phyloP scores from a whole-genome alignment of 2,888 invertebrate genomes.

The Chorisops tibialis region DNA sequence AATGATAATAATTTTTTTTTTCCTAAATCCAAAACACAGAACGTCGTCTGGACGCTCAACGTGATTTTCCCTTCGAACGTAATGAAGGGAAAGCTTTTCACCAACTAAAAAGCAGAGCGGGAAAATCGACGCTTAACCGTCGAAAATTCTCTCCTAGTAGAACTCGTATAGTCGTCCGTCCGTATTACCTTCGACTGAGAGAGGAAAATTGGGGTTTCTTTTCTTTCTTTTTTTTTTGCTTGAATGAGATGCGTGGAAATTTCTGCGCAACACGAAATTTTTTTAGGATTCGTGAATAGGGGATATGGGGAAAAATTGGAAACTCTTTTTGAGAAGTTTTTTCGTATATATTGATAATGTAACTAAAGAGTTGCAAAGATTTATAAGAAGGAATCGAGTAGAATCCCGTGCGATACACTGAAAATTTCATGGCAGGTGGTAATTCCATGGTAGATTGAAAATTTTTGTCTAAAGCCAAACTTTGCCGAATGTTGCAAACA shows the following conservation, averaged over 20 bases:
- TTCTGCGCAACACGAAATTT: slow-evolving; percentile 20
- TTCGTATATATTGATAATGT: too few relatives aligned
- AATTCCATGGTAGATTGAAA: too few relatives aligned
- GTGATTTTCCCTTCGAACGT: slow-evolving; percentile 29
- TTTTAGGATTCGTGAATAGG: too few relatives aligned
- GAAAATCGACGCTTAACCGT: slow-evolving; percentile 26
- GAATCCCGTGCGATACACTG: too few relatives aligned
- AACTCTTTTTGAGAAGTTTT: too few relatives aligned
- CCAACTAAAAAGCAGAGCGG: slow-evolving; percentile 29
- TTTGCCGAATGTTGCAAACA: too few relatives aligned
- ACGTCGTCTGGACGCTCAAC: slow-evolving; percentile 11
- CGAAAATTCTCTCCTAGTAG: slow-evolving; percentile 26
- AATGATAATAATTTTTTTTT: not conserved
- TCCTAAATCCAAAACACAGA: slow-evolving; percentile 11
- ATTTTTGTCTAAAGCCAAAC: too few relatives aligned
- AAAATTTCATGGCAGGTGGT: too few relatives aligned
- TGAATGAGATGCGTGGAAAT: slow-evolving; percentile 19
- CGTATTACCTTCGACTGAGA: slow-evolving; percentile 1
- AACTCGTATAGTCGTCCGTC: not conserved
- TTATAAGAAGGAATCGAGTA: too few relatives aligned
- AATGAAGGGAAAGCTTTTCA: slow-evolving; percentile 30
- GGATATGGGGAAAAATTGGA: too few relatives aligned
- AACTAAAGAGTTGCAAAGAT: too few relatives aligned
- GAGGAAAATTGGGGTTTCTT: slow-evolving; percentile 12
- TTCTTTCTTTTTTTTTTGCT: not conserved